Evolutionary conservation across 2,797 vertebrate genomes (phyloP).

Genomic region (Crocidura indochinensis): DNA sequence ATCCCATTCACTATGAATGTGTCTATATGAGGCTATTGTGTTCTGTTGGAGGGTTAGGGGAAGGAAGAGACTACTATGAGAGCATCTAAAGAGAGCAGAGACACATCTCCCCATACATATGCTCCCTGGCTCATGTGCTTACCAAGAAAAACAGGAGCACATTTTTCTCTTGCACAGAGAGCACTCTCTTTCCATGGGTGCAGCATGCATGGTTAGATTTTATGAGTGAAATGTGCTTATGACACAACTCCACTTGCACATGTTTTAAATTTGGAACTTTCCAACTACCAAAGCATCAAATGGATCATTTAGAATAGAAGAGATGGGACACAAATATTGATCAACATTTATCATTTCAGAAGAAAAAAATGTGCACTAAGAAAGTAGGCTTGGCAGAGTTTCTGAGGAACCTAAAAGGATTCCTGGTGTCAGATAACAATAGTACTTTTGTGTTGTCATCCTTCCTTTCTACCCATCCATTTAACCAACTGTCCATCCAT

Average conservation of each 20-base stretch:
- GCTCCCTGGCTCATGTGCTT: background rate
- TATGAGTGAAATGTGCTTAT: conserved; percentile 52
- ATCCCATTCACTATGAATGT: background rate
- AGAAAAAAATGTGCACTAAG: conserved; percentile 58
- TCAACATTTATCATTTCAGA: conserved; percentile 28
- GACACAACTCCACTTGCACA: background rate
- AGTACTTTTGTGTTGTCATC: background rate
- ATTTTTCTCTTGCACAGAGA: no score
- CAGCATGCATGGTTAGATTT: conserved; percentile 29
- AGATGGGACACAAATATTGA: background rate
- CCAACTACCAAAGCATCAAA: conserved; percentile 41
- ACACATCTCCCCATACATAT: background rate
- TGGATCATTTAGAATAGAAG: conserved; percentile 61
- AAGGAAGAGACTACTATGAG: no score
- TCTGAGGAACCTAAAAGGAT: conserved; percentile 19
- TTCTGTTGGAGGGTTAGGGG: background rate
- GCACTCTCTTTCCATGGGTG: no score
- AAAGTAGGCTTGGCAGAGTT: background rate
- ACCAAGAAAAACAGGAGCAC: background rate
- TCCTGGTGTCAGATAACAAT: conserved; percentile 9
- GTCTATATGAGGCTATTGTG: background rate
- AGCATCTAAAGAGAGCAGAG: background rate
- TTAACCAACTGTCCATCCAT: no score
- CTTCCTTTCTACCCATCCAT: background rate
- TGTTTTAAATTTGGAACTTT: conserved; percentile 71